Evolutionary conservation across 53 echinoderm and acorn worm genomes (phyloP).

Genomic region (Temnopleurus reevesii): DNA sequence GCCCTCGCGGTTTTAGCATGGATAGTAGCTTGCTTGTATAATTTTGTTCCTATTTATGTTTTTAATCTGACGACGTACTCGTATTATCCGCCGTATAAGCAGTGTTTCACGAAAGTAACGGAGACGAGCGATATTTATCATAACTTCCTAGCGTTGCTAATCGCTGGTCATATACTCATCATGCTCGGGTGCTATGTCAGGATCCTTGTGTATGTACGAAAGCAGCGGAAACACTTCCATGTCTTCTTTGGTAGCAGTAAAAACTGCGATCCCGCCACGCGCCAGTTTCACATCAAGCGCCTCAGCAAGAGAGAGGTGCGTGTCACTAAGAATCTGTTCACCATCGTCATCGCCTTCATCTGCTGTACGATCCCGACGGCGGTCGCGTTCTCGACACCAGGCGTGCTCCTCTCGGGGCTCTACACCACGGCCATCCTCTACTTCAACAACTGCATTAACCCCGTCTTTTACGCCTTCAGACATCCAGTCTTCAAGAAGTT

Average conservation of each 20-base stretch:
- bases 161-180: background rate
- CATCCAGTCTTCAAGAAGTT: slow-evolving; percentile 39
- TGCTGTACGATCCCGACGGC: slow-evolving; percentile 42
- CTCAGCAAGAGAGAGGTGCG: slow-evolving; percentile 10
- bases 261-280: background rate
- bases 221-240: slow-evolving; percentile 1
- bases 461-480: slow-evolving; percentile 42
- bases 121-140: slow-evolving; percentile 22
- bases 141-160: slow-evolving; percentile 13
- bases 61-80: slow-evolving; percentile 6
- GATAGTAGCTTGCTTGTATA: slow-evolving; percentile 26
- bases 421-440: slow-evolving; percentile 52
- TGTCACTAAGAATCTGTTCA: slow-evolving; percentile 50
- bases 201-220: slow-evolving; percentile 1
- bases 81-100: slow-evolving; percentile 49
- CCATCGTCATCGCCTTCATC: slow-evolving; percentile 49
- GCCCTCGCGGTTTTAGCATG: slow-evolving; percentile 23
- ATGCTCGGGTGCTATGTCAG: slow-evolving; percentile 29
- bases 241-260: background rate
- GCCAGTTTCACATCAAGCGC: slow-evolving; percentile 3
- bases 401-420: background rate
- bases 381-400: slow-evolving; percentile 28
- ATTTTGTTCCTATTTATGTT: slow-evolving; percentile 33
- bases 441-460: slow-evolving; percentile 54
- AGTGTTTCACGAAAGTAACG: slow-evolving; percentile 37